Base-by-base conservation (phyloP, 2,113 vertebrate species). In the Canis aureus region DNA sequence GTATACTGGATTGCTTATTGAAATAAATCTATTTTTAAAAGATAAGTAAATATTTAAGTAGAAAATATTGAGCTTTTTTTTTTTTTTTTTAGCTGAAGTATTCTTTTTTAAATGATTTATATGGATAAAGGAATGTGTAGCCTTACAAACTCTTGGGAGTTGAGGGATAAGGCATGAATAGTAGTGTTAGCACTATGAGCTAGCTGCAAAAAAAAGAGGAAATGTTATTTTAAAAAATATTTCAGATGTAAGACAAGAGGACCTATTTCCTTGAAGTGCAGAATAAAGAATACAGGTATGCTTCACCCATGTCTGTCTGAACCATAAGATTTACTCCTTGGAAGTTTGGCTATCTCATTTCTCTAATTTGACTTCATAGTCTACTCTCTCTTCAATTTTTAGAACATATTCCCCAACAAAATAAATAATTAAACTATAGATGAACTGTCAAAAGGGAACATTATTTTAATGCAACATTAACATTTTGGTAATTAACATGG, bases 401-500 rank as follows among this genome's bases (percentile, higher is more conserved):
- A 97, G 86, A 98, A 98, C 49, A 88, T 97, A 97, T 96, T 98
- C 97, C 97, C 98, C 69, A 25, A 98, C 94, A 98, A 99, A 98
- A 98, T 98, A 99, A 99, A 98, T 99, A 98, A 99, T 99, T 98
- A 98, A 99, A 98, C 93, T 94, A 95, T 91, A 98, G 98, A 98
- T 96, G 98, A 99, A 98, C 98, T 99, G 99, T 99, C 99, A 99
- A 98, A 98, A 98, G 99, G 98, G 99, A 99, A 97, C 98, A 96
- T 98, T 98, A 98, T 99, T 99, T 99, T 98, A 99, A 99, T 95
- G 98, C 98, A 99, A 98, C 98, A 99, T 99, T 98, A 99, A 98
- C 98, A 98, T 99, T 98, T 99, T 98, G 98, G 97, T 99, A 99
- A 99, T 99, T 99, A 99, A 99, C 98, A 99, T 98, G 97, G 98